Conservation (phyloP, 2,113 vertebrate species). For the Oryzias melastigma region DNA sequence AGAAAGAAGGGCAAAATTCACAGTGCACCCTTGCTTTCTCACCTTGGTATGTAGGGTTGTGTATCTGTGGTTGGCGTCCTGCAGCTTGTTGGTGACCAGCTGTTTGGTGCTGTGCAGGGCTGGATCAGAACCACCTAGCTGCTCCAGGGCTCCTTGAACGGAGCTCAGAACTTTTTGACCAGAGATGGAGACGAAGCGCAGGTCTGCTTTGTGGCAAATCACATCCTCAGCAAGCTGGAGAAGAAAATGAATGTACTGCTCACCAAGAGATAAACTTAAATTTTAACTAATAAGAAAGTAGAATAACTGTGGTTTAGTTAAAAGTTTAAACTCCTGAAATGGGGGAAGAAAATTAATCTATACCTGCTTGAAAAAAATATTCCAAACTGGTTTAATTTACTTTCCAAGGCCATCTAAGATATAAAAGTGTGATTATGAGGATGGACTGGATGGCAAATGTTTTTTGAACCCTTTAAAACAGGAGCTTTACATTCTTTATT, state of each 20-base stretch:
- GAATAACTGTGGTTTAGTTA: background rate
- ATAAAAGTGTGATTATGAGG: slow-evolving; percentile 3
- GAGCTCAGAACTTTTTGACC: slow-evolving; percentile 93
- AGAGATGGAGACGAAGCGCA: slow-evolving; percentile 93
- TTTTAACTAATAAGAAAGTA: background rate
- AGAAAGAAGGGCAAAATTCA: background rate
- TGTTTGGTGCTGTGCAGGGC: slow-evolving; percentile 71
- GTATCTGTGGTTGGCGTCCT: slow-evolving; percentile 86
- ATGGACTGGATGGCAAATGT: too few species aligned
- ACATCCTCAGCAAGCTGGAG: slow-evolving; percentile 89
- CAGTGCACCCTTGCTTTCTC: background rate
- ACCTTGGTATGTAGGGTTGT: slow-evolving; percentile 87
- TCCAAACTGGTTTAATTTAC: background rate
- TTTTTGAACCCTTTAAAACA: too few species aligned
- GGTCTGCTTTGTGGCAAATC: slow-evolving; percentile 96
- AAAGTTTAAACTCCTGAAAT: background rate
- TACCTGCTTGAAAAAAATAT: slow-evolving; percentile 11
- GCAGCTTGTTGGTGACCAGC: slow-evolving; percentile 84
- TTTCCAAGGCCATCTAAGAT: slow-evolving; percentile 15
- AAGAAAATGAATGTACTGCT: background rate
- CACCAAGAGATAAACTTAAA: background rate
- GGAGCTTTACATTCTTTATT: too few species aligned
- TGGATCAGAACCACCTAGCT: slow-evolving; percentile 48
- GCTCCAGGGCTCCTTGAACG: slow-evolving; percentile 69
- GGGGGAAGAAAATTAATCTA: slow-evolving; percentile 11